Evolutionary conservation across 2,113 vertebrate genomes (phyloP).

Genomic region (Engystomops pustulosus): DNA sequence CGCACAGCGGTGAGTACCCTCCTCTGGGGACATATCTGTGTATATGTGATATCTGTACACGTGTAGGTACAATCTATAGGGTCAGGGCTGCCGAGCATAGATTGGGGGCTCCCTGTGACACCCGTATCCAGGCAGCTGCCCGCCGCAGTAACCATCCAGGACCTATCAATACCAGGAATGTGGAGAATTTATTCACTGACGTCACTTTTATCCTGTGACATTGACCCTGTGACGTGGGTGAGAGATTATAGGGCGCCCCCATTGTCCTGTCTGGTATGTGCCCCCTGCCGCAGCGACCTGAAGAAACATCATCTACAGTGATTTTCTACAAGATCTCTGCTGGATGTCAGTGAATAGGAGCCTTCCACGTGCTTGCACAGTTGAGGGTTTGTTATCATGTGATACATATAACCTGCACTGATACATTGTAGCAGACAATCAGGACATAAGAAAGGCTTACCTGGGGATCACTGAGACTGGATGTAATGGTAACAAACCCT

Average conservation of each 20-base stretch:
- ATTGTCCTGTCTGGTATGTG: constrained; percentile 1
- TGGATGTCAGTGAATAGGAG: background rate
- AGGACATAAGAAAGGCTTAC: background rate
- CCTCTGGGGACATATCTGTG: too few species aligned
- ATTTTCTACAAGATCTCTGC: background rate
- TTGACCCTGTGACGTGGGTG: constrained; percentile 9
- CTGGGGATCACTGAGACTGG: background rate
- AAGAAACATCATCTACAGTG: background rate
- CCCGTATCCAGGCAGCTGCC: background rate
- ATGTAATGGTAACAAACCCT: background rate
- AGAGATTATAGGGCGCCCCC: background rate
- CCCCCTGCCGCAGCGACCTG: background rate
- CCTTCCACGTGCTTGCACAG: background rate
- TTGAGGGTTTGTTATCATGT: background rate
- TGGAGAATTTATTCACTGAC: background rate
- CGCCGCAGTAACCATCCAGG: background rate
- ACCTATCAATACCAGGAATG: constrained; percentile 6
- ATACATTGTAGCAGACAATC: background rate
- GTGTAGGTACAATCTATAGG: too few species aligned
- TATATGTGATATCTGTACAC: too few species aligned
- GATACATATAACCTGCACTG: background rate
- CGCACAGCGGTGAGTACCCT: constrained; percentile 26
- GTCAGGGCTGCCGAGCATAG: too few species aligned
- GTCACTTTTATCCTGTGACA: background rate
- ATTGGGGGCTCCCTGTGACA: too few species aligned